Conservation (phyloP, 2,797 vertebrate species). For the Silurus aristotelis region DNA sequence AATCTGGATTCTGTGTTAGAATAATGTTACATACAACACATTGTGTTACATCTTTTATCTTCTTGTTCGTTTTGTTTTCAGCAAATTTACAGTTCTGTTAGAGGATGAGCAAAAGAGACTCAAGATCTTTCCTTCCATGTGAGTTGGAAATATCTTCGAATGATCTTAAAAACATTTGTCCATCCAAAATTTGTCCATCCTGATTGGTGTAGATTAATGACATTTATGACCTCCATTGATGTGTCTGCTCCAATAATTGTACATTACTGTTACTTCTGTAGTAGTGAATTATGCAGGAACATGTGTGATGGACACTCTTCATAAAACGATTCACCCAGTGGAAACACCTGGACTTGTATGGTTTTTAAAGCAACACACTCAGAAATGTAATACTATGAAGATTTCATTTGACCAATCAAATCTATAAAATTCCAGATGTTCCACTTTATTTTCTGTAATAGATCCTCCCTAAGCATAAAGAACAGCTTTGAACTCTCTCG, state of each 20-base stretch:
- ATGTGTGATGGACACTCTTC: not conserved
- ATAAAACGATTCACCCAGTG: not conserved
- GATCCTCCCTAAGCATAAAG: no score
- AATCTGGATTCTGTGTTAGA: not conserved
- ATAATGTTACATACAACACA: not conserved
- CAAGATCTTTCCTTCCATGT: slow-evolving; percentile 85
- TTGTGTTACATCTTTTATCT: not conserved
- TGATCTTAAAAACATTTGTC: no score
- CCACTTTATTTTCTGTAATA: no score
- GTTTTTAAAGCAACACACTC: no score
- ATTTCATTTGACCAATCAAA: no score
- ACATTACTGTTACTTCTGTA: not conserved
- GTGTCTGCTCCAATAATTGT: not conserved
- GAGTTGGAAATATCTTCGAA: slow-evolving; percentile 59
- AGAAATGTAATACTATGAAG: no score
- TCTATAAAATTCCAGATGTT: no score
- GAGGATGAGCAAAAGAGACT: slow-evolving; percentile 81
- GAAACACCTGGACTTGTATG: no score
- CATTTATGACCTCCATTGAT: not conserved
- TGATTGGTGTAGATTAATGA: not conserved
- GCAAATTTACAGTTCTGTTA: slow-evolving; percentile 86
- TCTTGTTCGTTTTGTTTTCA: slow-evolving; percentile 59
- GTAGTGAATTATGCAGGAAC: not conserved
- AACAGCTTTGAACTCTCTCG: no score
- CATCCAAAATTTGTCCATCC: not conserved